Evolutionary conservation across 2,888 invertebrate genomes (phyloP).

Genomic region (Agrochola macilenta): DNA sequence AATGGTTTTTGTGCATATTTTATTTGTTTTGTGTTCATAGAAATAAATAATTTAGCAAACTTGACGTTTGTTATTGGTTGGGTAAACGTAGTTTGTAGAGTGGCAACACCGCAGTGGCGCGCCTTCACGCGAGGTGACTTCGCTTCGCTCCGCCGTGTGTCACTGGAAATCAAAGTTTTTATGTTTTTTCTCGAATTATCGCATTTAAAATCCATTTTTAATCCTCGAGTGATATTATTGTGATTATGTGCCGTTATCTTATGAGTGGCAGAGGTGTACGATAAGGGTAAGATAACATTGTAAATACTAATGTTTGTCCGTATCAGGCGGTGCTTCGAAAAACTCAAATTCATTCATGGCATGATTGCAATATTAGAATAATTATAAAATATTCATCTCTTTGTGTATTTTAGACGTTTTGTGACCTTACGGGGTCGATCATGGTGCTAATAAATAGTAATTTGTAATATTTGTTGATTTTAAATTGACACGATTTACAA

Average conservation of each 20-base stretch:
- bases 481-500: constrained; percentile 16
- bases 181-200: constrained; percentile 82
- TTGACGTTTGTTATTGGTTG: constrained; percentile 66
- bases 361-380: constrained; percentile 54
- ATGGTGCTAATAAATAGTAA: background rate
- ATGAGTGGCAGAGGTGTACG: constrained; percentile 83
- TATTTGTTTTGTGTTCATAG: constrained; percentile 23
- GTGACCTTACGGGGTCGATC: constrained; percentile 33
- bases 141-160: constrained; percentile 77
- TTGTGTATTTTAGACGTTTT: constrained; percentile 34
- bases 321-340: constrained; percentile 74
- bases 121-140: constrained; percentile 80
- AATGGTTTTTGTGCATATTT: constrained; percentile 10
- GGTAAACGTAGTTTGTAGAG: constrained; percentile 57
- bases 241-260: constrained; percentile 88
- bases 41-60: constrained; percentile 50
- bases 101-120: constrained; percentile 85
- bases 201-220: constrained; percentile 72
- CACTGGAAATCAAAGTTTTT: constrained; percentile 84
- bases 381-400: constrained; percentile 51
- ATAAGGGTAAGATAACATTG: constrained; percentile 85
- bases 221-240: constrained; percentile 79
- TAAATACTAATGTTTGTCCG: constrained; percentile 74
- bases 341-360: constrained; percentile 61
- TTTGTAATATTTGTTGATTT: constrained; percentile 16